Percentiles rank a stretch among this genome's conserved stretches.
phyloP scores from a whole-genome alignment of 2,113 vertebrate species.

The Apteryx owenii region DNA sequence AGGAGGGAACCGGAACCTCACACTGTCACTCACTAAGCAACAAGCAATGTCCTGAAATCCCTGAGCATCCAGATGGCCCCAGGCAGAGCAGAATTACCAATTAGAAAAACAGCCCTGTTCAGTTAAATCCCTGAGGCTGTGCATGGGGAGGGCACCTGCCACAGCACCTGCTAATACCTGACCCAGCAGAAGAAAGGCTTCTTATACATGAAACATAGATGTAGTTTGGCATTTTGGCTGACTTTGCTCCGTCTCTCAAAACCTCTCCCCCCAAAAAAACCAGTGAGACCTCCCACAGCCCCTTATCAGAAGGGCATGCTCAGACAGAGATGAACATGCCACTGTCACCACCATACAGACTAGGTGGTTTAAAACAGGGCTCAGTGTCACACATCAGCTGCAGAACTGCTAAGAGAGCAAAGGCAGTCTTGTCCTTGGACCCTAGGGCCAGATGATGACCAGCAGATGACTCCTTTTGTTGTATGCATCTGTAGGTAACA shows the following conservation, averaged over 20 bases:
- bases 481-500: background rate
- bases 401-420: accelerated
- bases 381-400: background rate
- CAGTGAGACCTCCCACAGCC: background rate
- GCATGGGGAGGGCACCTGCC: background rate
- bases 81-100: background rate
- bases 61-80: background rate
- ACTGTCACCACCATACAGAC: accelerated
- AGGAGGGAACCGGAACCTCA: background rate
- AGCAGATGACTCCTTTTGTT: background rate
- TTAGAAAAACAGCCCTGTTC: background rate
- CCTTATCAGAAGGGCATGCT: background rate
- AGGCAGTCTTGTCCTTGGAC: background rate
- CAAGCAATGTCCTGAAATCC: background rate
- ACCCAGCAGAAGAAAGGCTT: background rate
- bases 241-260: background rate
- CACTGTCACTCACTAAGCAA: background rate
- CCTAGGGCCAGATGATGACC: background rate
- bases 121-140: background rate
- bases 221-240: background rate
- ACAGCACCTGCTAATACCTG: background rate
- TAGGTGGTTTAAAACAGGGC: background rate
- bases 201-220: background rate
- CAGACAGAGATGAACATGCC: accelerated
- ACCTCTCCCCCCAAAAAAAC: background rate